Conservation (phyloP, 2,797 vertebrate species). For the Eulemur rubriventer region DNA sequence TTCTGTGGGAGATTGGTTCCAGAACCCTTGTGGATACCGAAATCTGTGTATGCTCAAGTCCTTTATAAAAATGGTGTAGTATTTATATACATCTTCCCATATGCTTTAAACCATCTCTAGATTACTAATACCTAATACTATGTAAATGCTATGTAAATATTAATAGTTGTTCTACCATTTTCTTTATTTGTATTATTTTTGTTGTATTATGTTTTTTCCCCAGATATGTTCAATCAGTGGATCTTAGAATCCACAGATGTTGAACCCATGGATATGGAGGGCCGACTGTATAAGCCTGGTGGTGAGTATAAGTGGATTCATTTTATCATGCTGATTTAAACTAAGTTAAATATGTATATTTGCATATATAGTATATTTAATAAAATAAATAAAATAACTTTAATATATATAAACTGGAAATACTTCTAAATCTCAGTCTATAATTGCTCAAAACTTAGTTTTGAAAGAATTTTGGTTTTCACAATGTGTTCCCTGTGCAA, state of each 20-base stretch:
- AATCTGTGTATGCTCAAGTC: not conserved
- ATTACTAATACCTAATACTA: not conserved
- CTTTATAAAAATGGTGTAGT: not conserved
- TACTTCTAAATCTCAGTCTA: not conserved
- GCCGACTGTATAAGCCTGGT: not conserved
- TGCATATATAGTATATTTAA: not conserved
- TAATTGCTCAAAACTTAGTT: not conserved
- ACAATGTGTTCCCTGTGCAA: not conserved
- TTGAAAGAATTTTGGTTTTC: not conserved
- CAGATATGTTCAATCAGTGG: not conserved
- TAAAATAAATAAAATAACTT: not conserved
- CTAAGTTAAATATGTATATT: not conserved
- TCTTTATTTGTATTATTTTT: not conserved
- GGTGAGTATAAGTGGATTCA: not conserved
- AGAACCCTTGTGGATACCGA: not conserved
- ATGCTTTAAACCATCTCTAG: not conserved
- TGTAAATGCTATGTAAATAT: not conserved
- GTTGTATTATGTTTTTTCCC: not conserved
- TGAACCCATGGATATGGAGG: not conserved
- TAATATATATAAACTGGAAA: not conserved
- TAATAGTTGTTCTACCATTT: not conserved
- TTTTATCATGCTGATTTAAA: conserved; percentile 14
- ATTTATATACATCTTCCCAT: not conserved
- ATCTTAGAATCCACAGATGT: not conserved
- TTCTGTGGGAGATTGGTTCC: not conserved